Evolutionary conservation across 2,888 invertebrate species (phyloP).

Genomic region (Agrenia bidenticulata): DNA sequence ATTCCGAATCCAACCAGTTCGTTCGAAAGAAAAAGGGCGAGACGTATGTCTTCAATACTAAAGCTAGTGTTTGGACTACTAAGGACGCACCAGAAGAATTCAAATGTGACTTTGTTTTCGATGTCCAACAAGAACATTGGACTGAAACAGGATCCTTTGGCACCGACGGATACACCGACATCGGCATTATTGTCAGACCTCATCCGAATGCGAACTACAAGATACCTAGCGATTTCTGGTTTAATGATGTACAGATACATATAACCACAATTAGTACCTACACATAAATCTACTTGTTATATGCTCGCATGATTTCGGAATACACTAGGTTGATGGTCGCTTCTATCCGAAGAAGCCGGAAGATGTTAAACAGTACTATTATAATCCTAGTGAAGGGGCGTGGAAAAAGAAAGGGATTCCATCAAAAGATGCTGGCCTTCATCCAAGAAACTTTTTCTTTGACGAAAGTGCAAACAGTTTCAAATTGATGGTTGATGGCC

Average conservation of each 20-base stretch:
- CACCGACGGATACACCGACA: no score
- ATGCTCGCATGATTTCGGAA: no score
- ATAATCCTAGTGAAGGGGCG: slow-evolving; percentile 18
- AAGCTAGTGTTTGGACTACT: slow-evolving; percentile 30
- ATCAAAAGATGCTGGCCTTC: slow-evolving; percentile 12
- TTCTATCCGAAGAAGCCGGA: slow-evolving; percentile 23
- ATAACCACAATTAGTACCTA: no score
- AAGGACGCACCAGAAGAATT: slow-evolving; percentile 9
- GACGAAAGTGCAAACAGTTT: slow-evolving; percentile 21
- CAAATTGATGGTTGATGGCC: not conserved
- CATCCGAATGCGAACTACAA: slow-evolving; percentile 7
- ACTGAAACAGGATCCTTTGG: not conserved
- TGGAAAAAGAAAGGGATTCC: slow-evolving; percentile 26
- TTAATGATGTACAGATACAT: slow-evolving; percentile 7
- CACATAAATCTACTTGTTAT: not conserved
- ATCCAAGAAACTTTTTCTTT: slow-evolving; percentile 28
- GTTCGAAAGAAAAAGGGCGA: slow-evolving; percentile 14
- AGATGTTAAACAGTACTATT: slow-evolving; percentile 17
- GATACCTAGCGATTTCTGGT: slow-evolving; percentile 27
- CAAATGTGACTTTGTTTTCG: slow-evolving; percentile 14
- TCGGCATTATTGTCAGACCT: slow-evolving; percentile 13
- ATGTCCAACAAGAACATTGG: slow-evolving; percentile 18
- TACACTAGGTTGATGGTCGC: slow-evolving; percentile 14
- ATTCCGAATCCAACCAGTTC: slow-evolving; percentile 12
- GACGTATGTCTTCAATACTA: slow-evolving; percentile 19